Conservation (phyloP, 2,113 vertebrate genomes). For the Pluvialis apricaria region DNA sequence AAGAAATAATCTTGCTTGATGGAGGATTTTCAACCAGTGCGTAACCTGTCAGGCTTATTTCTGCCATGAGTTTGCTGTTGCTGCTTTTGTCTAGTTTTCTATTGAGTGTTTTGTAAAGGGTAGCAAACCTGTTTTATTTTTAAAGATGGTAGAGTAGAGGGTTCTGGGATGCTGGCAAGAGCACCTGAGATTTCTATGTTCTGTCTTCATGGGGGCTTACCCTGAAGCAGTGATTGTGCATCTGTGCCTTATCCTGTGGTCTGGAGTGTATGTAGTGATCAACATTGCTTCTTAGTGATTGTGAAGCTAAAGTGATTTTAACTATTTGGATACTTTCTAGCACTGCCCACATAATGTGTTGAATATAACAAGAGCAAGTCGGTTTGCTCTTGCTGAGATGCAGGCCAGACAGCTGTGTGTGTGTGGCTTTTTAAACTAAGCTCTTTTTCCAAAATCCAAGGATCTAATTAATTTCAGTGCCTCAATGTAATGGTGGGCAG, state of each 20-base stretch:
- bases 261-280: not conserved
- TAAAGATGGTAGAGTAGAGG: not conserved
- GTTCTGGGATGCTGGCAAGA: not conserved
- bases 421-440: not conserved
- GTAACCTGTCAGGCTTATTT: not conserved
- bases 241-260: not conserved
- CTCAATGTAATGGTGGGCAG: not conserved
- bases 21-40: not conserved
- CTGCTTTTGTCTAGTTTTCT: slow-evolving; percentile 14
- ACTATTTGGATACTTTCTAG: not conserved
- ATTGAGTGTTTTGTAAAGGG: not conserved
- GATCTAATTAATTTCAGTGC: not conserved
- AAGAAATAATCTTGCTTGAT: slow-evolving; percentile 34
- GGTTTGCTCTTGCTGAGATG: not conserved
- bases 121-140: not conserved
- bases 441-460: not conserved
- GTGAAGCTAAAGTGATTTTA: not conserved
- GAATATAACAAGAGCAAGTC: not conserved
- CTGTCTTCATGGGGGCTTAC: not conserved
- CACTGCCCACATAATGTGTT: not conserved
- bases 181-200: not conserved
- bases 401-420: not conserved
- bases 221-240: not conserved
- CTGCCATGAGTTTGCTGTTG: not conserved
- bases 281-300: not conserved